Conservation (phyloP, 2,113 vertebrate species). For the Phylloscopus trochilus region DNA sequence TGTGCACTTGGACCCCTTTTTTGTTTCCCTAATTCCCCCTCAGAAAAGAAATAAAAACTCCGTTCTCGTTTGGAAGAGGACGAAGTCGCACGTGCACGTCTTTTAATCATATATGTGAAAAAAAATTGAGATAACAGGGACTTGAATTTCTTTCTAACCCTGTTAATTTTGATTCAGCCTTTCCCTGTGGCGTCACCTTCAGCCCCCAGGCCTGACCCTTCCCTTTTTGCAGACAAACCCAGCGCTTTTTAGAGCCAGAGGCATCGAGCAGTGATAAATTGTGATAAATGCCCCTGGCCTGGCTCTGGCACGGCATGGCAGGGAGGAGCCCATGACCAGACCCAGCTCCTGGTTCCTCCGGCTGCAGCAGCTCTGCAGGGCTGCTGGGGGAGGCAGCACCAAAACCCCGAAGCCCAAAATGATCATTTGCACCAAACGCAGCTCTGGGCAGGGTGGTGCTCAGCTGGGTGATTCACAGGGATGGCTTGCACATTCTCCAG, state of each 20-base stretch:
- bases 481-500: rapidly evolving
- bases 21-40: neutral
- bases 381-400: neutral
- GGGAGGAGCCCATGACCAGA: neutral
- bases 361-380: neutral
- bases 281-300: neutral
- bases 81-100: rapidly evolving
- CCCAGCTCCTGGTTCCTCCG: rapidly evolving
- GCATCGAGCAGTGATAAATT: rapidly evolving
- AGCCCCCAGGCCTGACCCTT: neutral
- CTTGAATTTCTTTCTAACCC: neutral
- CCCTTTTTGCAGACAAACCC: rapidly evolving
- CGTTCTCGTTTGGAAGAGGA: rapidly evolving
- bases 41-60: neutral
- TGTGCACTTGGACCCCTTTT: neutral
- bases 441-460: neutral
- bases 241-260: neutral
- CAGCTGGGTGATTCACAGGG: neutral
- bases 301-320: rapidly evolving
- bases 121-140: neutral
- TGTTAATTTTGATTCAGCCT: neutral
- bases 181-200: neutral
- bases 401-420: neutral
- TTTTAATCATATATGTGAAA: neutral
- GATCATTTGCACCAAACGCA: rapidly evolving